Percentiles rank a stretch among this genome's conserved stretches.
Evolutionary conservation across 2,888 invertebrate species (phyloP).

Genomic region (Byasa hedistus): DNA sequence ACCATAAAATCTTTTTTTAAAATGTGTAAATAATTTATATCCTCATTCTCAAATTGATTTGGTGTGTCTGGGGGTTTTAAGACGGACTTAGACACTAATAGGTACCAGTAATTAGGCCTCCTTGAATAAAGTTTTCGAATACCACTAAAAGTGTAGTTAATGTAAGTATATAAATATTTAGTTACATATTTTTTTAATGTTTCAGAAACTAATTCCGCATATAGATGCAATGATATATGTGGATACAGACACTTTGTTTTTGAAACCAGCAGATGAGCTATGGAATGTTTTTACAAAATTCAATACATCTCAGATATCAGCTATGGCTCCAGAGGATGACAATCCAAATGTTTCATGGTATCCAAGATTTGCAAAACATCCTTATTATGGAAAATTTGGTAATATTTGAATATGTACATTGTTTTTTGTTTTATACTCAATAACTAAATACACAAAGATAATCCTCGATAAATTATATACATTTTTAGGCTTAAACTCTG

Average conservation of each 20-base stretch:
- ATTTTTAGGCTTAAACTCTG: slow-evolving; percentile 92
- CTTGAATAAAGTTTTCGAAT: too few relatives aligned
- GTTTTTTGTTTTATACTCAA: too few relatives aligned
- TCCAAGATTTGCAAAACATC: slow-evolving; percentile 96
- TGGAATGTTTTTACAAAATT: slow-evolving; percentile 92
- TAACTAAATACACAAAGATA: too few relatives aligned
- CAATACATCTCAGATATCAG: slow-evolving; percentile 92
- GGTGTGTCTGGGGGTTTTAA: too few relatives aligned
- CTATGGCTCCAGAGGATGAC: slow-evolving; percentile 93
- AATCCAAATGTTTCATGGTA: slow-evolving; percentile 97
- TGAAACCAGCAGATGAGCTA: slow-evolving; percentile 89
- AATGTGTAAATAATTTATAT: too few relatives aligned
- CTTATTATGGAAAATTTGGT: slow-evolving; percentile 93
- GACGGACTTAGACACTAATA: too few relatives aligned
- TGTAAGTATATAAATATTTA: too few relatives aligned
- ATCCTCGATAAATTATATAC: not conserved
- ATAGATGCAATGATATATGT: slow-evolving; percentile 94
- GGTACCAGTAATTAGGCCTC: too few relatives aligned
- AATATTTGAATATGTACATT: slow-evolving; percentile 32
- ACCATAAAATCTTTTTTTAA: too few relatives aligned
- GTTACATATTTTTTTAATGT: slow-evolving; percentile 35
- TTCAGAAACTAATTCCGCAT: slow-evolving; percentile 87
- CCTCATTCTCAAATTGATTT: too few relatives aligned
- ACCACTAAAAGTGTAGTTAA: too few relatives aligned
- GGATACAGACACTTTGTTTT: slow-evolving; percentile 94